phyloP scores from a whole-genome alignment of 35 echinoderm and acorn worm species.

The Ophioderma brevispina region DNA sequence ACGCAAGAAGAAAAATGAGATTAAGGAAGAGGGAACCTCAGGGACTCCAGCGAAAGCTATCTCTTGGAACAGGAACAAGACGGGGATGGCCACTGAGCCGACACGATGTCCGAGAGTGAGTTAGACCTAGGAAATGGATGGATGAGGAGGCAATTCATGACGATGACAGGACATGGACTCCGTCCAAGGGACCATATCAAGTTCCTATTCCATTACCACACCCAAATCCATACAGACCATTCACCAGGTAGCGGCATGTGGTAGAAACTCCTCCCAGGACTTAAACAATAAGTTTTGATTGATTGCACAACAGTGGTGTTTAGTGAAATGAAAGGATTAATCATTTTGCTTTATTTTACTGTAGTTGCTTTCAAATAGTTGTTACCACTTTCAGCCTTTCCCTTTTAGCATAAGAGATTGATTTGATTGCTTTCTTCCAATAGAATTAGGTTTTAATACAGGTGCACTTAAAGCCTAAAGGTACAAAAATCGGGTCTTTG shows the following conservation, averaged over 20 bases:
- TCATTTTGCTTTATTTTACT: too few relatives aligned
- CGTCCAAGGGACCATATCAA: conserved; percentile 93
- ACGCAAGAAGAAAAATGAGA: conserved; percentile 86
- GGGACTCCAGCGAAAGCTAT: conserved; percentile 87
- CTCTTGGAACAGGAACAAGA: conserved; percentile 90
- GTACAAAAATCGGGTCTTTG: too few relatives aligned
- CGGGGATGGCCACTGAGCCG: conserved; percentile 84
- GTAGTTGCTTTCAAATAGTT: too few relatives aligned
- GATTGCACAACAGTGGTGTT: too few relatives aligned
- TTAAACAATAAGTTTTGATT: too few relatives aligned
- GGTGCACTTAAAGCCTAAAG: too few relatives aligned
- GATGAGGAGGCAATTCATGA: conserved; percentile 95
- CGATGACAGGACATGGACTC: conserved; percentile 88
- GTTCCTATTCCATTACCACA: conserved; percentile 93
- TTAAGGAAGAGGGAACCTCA: conserved; percentile 96
- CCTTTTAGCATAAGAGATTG: too few relatives aligned
- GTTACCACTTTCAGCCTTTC: too few relatives aligned
- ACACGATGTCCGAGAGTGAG: conserved; percentile 99
- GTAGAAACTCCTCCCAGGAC: too few relatives aligned
- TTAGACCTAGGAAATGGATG: conserved; percentile 96
- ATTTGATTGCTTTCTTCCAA: too few relatives aligned
- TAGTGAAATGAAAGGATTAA: too few relatives aligned
- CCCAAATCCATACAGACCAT: conserved; percentile 79
- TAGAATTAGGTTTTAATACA: too few relatives aligned
- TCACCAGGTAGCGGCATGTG: conserved; percentile 84